phyloP scores from a whole-genome alignment of 2,113 vertebrate genomes.

The Cephalophus harveyi region DNA sequence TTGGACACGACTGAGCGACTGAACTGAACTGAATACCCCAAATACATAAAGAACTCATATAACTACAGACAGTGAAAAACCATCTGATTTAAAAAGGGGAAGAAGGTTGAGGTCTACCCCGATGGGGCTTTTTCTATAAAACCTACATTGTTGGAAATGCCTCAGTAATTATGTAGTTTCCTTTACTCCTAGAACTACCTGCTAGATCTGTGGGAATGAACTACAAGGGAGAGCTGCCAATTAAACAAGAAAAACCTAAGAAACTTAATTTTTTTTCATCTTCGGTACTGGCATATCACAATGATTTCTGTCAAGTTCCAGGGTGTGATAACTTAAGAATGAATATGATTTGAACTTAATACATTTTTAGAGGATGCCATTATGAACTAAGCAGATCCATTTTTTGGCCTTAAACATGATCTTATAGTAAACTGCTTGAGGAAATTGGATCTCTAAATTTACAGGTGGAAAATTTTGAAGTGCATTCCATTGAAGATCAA shows the following conservation, averaged over 20 bases:
- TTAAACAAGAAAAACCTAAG: background rate
- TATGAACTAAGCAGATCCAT: background rate
- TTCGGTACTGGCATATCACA: too few species aligned
- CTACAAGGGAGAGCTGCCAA: background rate
- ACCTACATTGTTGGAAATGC: background rate
- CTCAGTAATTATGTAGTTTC: background rate
- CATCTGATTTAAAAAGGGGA: background rate
- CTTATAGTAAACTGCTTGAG: background rate
- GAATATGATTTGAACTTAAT: background rate
- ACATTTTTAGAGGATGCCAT: background rate
- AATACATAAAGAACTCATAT: background rate
- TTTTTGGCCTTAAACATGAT: background rate
- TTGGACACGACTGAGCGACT: accelerated
- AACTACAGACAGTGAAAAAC: background rate
- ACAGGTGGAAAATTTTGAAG: background rate
- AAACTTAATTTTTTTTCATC: too few species aligned
- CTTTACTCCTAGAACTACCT: background rate
- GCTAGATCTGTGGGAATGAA: background rate
- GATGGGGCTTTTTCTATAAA: background rate
- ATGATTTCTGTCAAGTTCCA: background rate
- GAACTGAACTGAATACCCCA: background rate
- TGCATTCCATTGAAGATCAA: background rate
- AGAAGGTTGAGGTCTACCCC: background rate
- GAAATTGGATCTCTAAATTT: background rate
- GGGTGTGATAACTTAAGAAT: background rate